Conservation (phyloP, 2,888 invertebrate genomes). For the Anoncus sp. region DNA sequence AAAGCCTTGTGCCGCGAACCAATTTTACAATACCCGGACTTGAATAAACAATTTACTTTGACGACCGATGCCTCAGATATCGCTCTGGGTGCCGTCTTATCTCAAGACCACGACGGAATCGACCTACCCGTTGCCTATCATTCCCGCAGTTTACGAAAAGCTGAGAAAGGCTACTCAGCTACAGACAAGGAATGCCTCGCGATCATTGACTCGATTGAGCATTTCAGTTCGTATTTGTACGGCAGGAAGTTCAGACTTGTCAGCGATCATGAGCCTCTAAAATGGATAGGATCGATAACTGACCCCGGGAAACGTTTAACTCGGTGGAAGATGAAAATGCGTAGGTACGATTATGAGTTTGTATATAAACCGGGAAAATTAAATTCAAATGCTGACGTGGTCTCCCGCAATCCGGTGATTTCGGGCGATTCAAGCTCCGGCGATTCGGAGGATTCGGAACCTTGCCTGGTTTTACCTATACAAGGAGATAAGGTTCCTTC, state of each 20-base stretch:
- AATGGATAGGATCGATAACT: slow-evolving; percentile 41
- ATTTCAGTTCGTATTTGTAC: slow-evolving; percentile 51
- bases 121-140: slow-evolving; percentile 45
- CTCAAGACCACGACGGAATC: slow-evolving; percentile 41
- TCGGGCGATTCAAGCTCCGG: too few species aligned
- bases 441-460: too few species aligned
- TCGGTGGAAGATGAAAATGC: slow-evolving; percentile 37
- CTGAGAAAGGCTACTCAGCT: slow-evolving; percentile 44
- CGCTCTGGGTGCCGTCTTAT: slow-evolving; percentile 43
- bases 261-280: slow-evolving; percentile 54
- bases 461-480: too few species aligned
- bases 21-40: slow-evolving; percentile 53
- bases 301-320: slow-evolving; percentile 27
- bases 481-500: too few species aligned
- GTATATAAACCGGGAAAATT: slow-evolving; percentile 42
- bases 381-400: slow-evolving; percentile 41
- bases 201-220: slow-evolving; percentile 27
- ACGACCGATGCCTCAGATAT: slow-evolving; percentile 54
- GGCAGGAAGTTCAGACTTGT: slow-evolving; percentile 45
- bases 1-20: slow-evolving; percentile 42
- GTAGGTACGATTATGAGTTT: slow-evolving; percentile 38
- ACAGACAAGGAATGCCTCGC: too few species aligned
- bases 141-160: slow-evolving; percentile 2
- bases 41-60: slow-evolving; percentile 46
- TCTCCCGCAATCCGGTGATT: slow-evolving; percentile 46